These are phyloP conservation scores for Echiichthys vipera DNA, from an alignment of 2,797 vertebrate genomes.

Conservation along the genomic window DNA sequence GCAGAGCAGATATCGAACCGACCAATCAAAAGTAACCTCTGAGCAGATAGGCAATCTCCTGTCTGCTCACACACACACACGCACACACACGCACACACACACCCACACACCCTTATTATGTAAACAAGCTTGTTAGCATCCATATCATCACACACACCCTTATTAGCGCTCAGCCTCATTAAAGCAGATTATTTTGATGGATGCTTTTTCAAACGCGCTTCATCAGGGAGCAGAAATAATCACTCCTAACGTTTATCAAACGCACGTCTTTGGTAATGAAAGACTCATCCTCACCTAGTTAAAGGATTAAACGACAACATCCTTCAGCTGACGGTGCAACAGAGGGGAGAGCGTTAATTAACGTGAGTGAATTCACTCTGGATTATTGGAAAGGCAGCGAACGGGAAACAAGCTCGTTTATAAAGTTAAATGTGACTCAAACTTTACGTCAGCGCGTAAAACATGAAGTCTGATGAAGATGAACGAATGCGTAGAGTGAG, in stretches of 20 bases:
- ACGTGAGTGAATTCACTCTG: constrained; percentile 17
- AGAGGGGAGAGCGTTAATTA: constrained; percentile 9
- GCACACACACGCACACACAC: not conserved
- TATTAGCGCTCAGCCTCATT: constrained; percentile 24
- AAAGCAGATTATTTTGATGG: not conserved
- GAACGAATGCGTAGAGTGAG: too few species aligned
- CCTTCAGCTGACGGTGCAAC: constrained; percentile 18
- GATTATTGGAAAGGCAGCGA: constrained; percentile 5
- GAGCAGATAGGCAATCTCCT: constrained; percentile 4
- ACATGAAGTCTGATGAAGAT: too few species aligned
- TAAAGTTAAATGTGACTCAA: not conserved
- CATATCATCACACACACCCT: not conserved
- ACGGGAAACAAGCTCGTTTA: not conserved
- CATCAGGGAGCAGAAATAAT: constrained; percentile 7
- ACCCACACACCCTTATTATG: not conserved
- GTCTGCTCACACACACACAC: not conserved
- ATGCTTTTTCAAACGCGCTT: not conserved
- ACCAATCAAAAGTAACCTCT: constrained; percentile 37
- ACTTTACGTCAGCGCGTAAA: not conserved
- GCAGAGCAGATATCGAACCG: constrained; percentile 34
- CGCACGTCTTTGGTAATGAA: not conserved
- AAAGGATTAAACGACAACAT: constrained; percentile 15
- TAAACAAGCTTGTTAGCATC: constrained; percentile 15
- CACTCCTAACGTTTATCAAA: not conserved
- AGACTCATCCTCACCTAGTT: not conserved